These are phyloP conservation scores for Otolemur garnettii DNA, from an alignment of 2,113 vertebrate species.

Conservation along the genomic window DNA sequence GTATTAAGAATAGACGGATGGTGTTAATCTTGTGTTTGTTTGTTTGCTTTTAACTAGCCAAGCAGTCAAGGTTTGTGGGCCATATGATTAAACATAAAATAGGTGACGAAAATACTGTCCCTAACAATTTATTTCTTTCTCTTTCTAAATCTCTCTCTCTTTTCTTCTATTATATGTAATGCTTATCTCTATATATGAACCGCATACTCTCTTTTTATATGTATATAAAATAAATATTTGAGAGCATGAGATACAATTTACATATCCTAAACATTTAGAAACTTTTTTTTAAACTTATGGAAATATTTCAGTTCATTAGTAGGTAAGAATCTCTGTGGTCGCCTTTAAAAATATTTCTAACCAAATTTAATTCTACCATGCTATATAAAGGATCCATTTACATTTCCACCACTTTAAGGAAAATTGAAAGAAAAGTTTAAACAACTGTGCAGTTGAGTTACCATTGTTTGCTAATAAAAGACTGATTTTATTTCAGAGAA, in stretches of 20 bases:
- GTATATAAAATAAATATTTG: background rate
- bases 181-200: background rate
- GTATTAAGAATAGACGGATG: background rate
- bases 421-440: slow-evolving; percentile 77
- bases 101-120: background rate
- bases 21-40: background rate
- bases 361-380: slow-evolving; percentile 69
- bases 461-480: slow-evolving; percentile 77
- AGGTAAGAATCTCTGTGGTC: slow-evolving; percentile 60
- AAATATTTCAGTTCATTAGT: slow-evolving; percentile 64
- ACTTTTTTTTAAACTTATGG: slow-evolving; percentile 46
- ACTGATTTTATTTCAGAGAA: slow-evolving; percentile 75
- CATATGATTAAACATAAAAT: slow-evolving; percentile 40
- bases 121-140: background rate
- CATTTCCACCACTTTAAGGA: slow-evolving; percentile 71
- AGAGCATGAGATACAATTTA: background rate
- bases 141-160: background rate
- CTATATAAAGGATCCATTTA: slow-evolving; percentile 63
- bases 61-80: background rate
- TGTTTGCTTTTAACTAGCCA: background rate
- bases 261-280: background rate
- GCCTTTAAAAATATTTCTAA: slow-evolving; percentile 62
- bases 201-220: background rate
- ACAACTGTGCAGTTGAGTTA: slow-evolving; percentile 77
- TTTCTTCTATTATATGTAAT: background rate